Base-by-base conservation (phyloP, 2,113 vertebrate species). In the Carassius auratus region DNA sequence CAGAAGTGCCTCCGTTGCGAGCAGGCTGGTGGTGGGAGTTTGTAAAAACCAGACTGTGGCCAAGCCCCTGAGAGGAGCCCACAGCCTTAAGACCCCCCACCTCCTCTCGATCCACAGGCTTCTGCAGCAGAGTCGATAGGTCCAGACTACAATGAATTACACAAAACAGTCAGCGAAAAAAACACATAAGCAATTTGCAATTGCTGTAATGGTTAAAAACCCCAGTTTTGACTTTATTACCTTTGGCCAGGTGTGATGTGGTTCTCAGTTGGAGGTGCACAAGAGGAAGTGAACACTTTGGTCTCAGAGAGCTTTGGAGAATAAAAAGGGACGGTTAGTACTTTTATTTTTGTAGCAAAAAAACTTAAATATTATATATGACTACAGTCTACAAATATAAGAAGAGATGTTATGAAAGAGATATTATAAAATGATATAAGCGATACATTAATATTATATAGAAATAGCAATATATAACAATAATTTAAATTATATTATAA, bases 211-310 rank as follows among this genome's bases (percentile, higher is more conserved):
- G 0, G 3, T 68, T 3, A 21, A 33, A 6, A 80, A 84, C 66
- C 48, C 3, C 8, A 66, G 19, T 13, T 76, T 4, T 19, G 5
- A 48, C 3, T 78, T 33, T 9, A 4, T 90, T 92, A 97, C 98
- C 96, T 97, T 92, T 97, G 96, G 23, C 96, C 95, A 90, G 96
- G 87, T 81, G 94, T 91, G 87, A 96, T 92, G 52, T 97, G 96
- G 89, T 97, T 98, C 91, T 99, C 97, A 88, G 94, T 76, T 89
- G 96, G 94, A 89, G 93, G 93, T 90, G 94, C 95, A 93, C 96
- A 96, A 5, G 97, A 99, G 26, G 98, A 95, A 15, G 97, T 99
- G 88, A 99, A 99, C 33, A 99, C 97, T 92, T 99, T 99, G 61
- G 97, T 97, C 95, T 99, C 98, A 13, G 97, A 96, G 91, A 99